phyloP scores from a whole-genome alignment of 1,140 invertebrate genomes.

The Akabosia matsudoensis region DNA sequence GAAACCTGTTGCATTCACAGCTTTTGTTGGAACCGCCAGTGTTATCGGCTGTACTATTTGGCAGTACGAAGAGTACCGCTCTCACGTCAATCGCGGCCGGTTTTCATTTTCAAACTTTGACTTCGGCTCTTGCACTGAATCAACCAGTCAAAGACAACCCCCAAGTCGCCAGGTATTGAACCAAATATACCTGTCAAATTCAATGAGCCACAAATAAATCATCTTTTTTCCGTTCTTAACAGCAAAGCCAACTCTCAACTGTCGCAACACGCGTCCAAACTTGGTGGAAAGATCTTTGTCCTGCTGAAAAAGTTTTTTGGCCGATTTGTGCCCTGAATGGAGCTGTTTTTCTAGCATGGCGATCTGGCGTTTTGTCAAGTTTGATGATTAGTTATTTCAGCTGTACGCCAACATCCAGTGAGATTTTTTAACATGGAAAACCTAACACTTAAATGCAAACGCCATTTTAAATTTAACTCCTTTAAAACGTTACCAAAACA shows the following conservation, averaged over 20 bases:
- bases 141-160: neutral
- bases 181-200: too few species aligned
- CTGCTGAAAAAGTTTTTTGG: conserved; percentile 73
- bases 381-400: conserved; percentile 83
- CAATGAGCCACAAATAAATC: too few species aligned
- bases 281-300: conserved; percentile 71
- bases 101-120: conserved; percentile 29
- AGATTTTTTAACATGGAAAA: too few species aligned
- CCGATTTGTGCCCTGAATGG: conserved; percentile 75
- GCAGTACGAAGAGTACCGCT: conserved; percentile 80
- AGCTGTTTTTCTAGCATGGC: conserved; percentile 79
- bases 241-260: too few species aligned
- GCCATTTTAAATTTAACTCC: conserved; percentile 20
- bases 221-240: too few species aligned
- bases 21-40: conserved; percentile 59
- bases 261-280: conserved; percentile 60
- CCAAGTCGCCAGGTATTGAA: too few species aligned
- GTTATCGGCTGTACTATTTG: conserved; percentile 74
- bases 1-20: conserved; percentile 42
- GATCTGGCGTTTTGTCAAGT: conserved; percentile 65
- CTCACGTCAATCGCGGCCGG: conserved; percentile 56
- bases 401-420: conserved; percentile 72
- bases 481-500: conserved; percentile 48
- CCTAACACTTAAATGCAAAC: too few species aligned
- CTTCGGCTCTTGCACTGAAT: conserved; percentile 14